Evolutionary conservation across 2,888 invertebrate species (phyloP), one percentile per base, ranked within the genome.

Genomic region (Eupithecia dodoneata): DNA sequence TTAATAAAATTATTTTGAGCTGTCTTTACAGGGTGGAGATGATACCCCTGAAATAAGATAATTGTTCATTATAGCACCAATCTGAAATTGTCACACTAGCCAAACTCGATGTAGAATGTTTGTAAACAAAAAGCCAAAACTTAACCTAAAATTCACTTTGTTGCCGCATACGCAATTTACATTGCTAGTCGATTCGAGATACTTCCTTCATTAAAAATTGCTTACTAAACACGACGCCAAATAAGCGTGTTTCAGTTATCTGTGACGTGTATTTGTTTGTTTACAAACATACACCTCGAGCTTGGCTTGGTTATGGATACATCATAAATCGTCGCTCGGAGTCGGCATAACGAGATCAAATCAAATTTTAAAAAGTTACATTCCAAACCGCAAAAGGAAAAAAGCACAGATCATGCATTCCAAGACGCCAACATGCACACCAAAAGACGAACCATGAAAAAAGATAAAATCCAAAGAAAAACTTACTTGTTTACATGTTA

Each of bases 401-500:
- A 47, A 74, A 30, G 30, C 30, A 45, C 74, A 69, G 12, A 74
- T 44, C 59, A 74, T 74, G 74, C 73, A 6, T 10, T 52, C 49
- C 7, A 71, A 71, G n/a, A 69, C 18, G 66, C 49, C 7, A 71
- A 71, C 44, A 69, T 47, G 10, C 66, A 67, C 47, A 74, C 18
- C 45, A 45, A 63, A 73, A 49, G 5, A 72, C 44, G 10, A 69
- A 42, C 44, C 47, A 47, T n/a, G 69, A n/a, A 44, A 71, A 69
- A 70, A 63, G 30, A 63, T 55, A 41, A 72, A 72, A 70, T 67
- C 9, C 44, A 70, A 70, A 70, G 45, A 70, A 45, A n/a, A 18
- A 47, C 70, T 41, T 18, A 47, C 67, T 70, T 70, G 47, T 70
- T 70, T 70, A 63, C 74, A 76, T 47, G 63, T 66, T 52, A 65